A percentile compares a stretch with the other conserved stretches of the same genome.
These are phyloP conservation scores for Oceanodroma tethys DNA, from an alignment of 2,113 vertebrate genomes.

Conservation along the genomic window DNA sequence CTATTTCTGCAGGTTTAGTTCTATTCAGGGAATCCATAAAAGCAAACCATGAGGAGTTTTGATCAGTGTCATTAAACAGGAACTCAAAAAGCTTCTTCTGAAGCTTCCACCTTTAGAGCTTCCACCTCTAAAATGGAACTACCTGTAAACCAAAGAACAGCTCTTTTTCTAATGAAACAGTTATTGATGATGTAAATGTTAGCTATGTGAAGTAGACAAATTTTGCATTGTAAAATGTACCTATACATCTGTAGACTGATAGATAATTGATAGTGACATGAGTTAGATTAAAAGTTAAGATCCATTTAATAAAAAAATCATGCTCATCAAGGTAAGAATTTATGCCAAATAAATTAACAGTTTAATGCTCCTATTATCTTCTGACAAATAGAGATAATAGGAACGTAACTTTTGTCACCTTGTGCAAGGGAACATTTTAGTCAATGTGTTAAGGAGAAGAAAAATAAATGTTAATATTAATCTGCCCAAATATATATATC, in stretches of 20 bases:
- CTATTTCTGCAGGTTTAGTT: background rate
- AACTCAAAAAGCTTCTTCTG: background rate
- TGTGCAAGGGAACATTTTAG: background rate
- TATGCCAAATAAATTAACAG: background rate
- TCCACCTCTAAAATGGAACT: background rate
- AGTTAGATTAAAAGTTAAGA: background rate
- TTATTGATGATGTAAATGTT: background rate
- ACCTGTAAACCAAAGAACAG: background rate
- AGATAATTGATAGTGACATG: background rate
- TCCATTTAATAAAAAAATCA: background rate
- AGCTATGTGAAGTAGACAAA: background rate
- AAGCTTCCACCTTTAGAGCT: too few relatives aligned
- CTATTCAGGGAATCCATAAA: background rate
- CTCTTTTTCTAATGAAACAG: background rate
- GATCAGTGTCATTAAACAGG: background rate
- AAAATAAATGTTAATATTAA: background rate
- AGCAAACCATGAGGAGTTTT: background rate
- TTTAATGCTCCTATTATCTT: background rate
- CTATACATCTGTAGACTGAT: background rate
- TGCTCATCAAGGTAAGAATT: background rate
- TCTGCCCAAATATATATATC: background rate
- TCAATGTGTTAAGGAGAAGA: background rate
- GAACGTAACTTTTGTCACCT: background rate
- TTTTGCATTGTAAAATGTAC: background rate
- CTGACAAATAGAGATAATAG: background rate